Conservation (phyloP, 2,888 invertebrate genomes). For the Scaeva pyrastri region DNA sequence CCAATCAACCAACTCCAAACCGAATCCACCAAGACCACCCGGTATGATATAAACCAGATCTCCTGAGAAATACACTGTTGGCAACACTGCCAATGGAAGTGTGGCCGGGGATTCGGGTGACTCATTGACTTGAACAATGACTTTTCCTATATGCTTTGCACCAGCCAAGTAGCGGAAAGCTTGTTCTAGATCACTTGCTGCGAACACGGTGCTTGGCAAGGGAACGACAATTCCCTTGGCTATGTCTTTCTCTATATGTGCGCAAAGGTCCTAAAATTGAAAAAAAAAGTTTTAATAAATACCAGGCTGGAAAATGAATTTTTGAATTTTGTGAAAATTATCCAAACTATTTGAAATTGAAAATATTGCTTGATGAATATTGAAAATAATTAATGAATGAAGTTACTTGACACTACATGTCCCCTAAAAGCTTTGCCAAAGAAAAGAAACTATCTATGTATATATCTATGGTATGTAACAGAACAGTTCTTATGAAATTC, state of each 20-base stretch:
- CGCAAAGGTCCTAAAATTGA: constrained; percentile 41
- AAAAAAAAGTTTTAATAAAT: constrained; percentile 5
- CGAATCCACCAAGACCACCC: constrained; percentile 96
- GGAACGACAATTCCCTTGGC: constrained; percentile 88
- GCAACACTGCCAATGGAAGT: constrained; percentile 79
- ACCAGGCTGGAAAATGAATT: no score
- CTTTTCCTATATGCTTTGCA: constrained; percentile 93
- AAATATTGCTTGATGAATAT: no score
- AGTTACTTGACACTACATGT: no score
- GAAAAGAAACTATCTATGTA: no score
- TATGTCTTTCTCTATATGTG: constrained; percentile 85
- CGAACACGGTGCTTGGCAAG: constrained; percentile 87
- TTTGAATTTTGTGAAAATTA: no score
- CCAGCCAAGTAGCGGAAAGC: constrained; percentile 88
- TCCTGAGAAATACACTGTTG: constrained; percentile 80
- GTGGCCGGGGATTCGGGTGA: constrained; percentile 77
- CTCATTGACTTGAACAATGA: constrained; percentile 83
- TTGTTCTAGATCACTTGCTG: constrained; percentile 87
- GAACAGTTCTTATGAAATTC: no score
- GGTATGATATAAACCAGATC: constrained; percentile 86
- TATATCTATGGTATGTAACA: no score
- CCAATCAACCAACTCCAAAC: constrained; percentile 94
- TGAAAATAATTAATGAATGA: no score
- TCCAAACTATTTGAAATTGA: no score
- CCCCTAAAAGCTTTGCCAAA: no score